Base-by-base conservation (phyloP, 2,797 vertebrate genomes). In the Aselliscus stoliczkanus region DNA sequence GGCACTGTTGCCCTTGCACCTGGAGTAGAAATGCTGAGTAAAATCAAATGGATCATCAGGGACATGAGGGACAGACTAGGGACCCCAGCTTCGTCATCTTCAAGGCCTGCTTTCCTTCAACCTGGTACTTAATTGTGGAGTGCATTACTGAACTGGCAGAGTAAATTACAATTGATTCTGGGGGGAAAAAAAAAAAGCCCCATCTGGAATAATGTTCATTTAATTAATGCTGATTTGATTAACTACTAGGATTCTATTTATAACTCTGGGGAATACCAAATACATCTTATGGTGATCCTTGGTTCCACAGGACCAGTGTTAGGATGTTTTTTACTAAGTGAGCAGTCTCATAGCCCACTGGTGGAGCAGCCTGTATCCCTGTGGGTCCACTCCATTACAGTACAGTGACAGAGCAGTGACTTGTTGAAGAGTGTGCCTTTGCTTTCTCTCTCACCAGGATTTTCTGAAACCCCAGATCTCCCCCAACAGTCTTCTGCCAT, bases 211-310 rank as follows among this genome's bases (percentile, higher is more conserved):
- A 54, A 31, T 56, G 17, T 56, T 79, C 54, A n/a, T 56, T 65
- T 42, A 92, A 80, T 86, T 42, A 88, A 56, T 67, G 37, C 39
- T 81, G 67, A 95, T 69, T 54, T 94, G 77, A 81, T 92, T 73
- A 83, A 37, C 17, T 3, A 2, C 42, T 23, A 58, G 70, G 27
- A 4, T 50, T 87, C 69, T 90, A 23, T 70, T 42, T 85, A 29
- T 65, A 50, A 89, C 67, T 62, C 86, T n/a, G 2, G 34, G 56
- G 56, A 62, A 52, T 9, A 15, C 15, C n/a, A 31, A 17, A 27
- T 12, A 4, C 67, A 58, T 62, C 76, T 20, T 34, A 1, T 5
- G 56, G 7, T 37, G 50, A 34, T 60, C 50, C 50, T 29, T 13
- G 39, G n/a, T 69, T 37, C n/a, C 5, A 6, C 21, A 60, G 69